These are phyloP conservation scores for Sebastes steindachneri DNA, from an alignment of 2,797 vertebrate species.

Conservation along the genomic window DNA sequence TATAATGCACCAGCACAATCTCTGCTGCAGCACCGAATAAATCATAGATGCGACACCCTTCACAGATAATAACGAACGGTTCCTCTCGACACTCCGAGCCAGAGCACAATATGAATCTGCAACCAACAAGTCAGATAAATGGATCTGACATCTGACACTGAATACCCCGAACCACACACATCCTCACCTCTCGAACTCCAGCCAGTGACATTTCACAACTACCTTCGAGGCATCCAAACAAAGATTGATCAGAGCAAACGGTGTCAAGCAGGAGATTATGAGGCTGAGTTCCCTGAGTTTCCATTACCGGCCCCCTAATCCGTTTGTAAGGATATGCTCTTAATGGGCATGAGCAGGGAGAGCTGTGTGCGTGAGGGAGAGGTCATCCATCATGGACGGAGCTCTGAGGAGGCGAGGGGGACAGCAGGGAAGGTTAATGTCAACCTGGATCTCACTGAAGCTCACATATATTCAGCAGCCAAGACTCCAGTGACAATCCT, in stretches of 20 bases:
- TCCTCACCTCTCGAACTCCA: constrained; percentile 15
- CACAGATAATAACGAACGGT: constrained; percentile 70
- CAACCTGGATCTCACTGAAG: constrained; percentile 46
- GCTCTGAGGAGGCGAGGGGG: constrained; percentile 41
- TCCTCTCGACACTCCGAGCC: constrained; percentile 47
- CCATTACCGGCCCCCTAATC: constrained; percentile 71
- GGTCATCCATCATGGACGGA: constrained; percentile 68
- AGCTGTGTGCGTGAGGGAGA: constrained; percentile 16
- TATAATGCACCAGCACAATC: constrained; percentile 64
- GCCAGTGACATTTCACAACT: constrained; percentile 53
- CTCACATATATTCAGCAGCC: constrained; percentile 52
- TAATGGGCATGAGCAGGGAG: constrained; percentile 54
- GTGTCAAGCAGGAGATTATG: constrained; percentile 60
- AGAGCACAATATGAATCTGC: constrained; percentile 42
- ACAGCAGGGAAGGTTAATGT: constrained; percentile 66
- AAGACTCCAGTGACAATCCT: constrained; percentile 45
- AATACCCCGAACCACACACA: constrained; percentile 24
- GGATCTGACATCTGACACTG: constrained; percentile 54
- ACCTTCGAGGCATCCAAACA: constrained; percentile 60
- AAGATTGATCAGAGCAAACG: constrained; percentile 68
- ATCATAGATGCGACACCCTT: constrained; percentile 70
- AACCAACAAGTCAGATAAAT: constrained; percentile 63
- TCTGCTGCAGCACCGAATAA: constrained; percentile 57
- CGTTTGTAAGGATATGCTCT: constrained; percentile 60
- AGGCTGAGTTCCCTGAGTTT: constrained; percentile 37